A percentile compares a stretch with the other conserved stretches of the same genome.
Evolutionary conservation across 2,797 vertebrate genomes (phyloP).

Genomic region (Megaceryle alcyon): DNA sequence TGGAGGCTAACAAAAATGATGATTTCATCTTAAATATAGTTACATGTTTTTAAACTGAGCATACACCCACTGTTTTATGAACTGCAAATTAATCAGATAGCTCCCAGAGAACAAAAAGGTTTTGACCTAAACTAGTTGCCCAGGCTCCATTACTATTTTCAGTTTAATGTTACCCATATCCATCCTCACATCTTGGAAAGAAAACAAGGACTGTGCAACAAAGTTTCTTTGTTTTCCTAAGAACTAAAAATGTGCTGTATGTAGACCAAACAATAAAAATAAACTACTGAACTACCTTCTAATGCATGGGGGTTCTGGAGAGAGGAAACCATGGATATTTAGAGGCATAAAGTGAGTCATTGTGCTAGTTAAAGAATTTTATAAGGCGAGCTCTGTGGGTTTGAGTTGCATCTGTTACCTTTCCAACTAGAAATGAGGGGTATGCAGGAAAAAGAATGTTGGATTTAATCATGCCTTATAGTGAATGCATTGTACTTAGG

Average conservation of each 20-base stretch:
- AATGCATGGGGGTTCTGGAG: slow-evolving; percentile 78
- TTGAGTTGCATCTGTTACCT: slow-evolving; percentile 80
- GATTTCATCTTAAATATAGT: slow-evolving; percentile 73
- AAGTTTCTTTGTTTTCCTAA: slow-evolving; percentile 81
- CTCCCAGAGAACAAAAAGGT: slow-evolving; percentile 71
- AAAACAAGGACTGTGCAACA: slow-evolving; percentile 77
- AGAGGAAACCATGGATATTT: slow-evolving; percentile 82
- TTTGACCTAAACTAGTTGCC: slow-evolving; percentile 74
- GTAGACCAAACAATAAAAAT: slow-evolving; percentile 85
- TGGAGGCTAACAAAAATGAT: slow-evolving; percentile 63
- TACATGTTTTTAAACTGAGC: slow-evolving; percentile 71
- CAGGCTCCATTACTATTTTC: slow-evolving; percentile 76
- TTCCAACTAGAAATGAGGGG: slow-evolving; percentile 73
- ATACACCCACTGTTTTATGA: slow-evolving; percentile 69
- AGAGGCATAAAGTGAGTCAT: slow-evolving; percentile 82
- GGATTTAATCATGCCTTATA: slow-evolving; percentile 72
- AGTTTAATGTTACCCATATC: slow-evolving; percentile 73
- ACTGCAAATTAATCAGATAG: slow-evolving; percentile 72
- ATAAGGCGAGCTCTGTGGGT: slow-evolving; percentile 78
- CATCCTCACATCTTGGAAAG: slow-evolving; percentile 77
- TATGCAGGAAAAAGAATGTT: slow-evolving; percentile 72
- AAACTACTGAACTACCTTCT: slow-evolving; percentile 81
- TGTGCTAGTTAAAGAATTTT: slow-evolving; percentile 79
- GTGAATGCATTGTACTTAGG: slow-evolving; percentile 65
- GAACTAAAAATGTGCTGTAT: slow-evolving; percentile 80